Evolutionary conservation across 2,797 vertebrate genomes (phyloP), one percentile per base, ranked within the genome.

Genomic region (Leptodactylus fallax): DNA sequence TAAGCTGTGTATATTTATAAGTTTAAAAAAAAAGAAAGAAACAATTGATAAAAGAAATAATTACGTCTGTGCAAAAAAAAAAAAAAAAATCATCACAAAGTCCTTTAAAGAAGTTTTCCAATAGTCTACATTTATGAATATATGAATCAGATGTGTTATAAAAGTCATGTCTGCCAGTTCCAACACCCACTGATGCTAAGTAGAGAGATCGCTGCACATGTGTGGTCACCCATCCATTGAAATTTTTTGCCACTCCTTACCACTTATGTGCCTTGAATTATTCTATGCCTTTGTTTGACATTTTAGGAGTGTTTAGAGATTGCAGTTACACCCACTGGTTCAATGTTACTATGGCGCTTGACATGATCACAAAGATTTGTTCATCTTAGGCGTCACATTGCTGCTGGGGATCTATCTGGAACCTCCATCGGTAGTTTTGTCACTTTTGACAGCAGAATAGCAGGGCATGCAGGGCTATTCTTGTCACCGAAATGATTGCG

Each of bases 1-100:
- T 80, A 82, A 79, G 12, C 36, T 23, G 56, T 25, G 56, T 65
- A 60, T 85, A 81, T 85, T 72, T 85, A 49, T 78, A 63, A 10
- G 63, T 17, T 47, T 53, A 51, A 69, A 49, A 60, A 45, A 45
- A 51, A 69, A 49, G 36, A 45, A 45, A 56, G 25, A 36, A 79
- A 27, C 27, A 76, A 76, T 76, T 80, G 78, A 61, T 80, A 60
- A 60, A 60, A 61, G 47, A 3, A 51, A 77, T 25, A 77, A 77
- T 77, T 77, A 12, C 2, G n/a, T 77, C 10, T 77, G 71, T 23
- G 11, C 11, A 23, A 53, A 51, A 36, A 36, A 36, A 36, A 74
- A 19, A 49, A 74, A 49, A 45, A 53, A n/a, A 36, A 12, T 76
- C n/a, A 14, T 8, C 16, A 17, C 21, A 10, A 45, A 74, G 45